Percentiles rank a stretch among this genome's conserved stretches.
Evolutionary conservation across 2,888 invertebrate species (phyloP).

Genomic region (Crepidodera aurea): DNA sequence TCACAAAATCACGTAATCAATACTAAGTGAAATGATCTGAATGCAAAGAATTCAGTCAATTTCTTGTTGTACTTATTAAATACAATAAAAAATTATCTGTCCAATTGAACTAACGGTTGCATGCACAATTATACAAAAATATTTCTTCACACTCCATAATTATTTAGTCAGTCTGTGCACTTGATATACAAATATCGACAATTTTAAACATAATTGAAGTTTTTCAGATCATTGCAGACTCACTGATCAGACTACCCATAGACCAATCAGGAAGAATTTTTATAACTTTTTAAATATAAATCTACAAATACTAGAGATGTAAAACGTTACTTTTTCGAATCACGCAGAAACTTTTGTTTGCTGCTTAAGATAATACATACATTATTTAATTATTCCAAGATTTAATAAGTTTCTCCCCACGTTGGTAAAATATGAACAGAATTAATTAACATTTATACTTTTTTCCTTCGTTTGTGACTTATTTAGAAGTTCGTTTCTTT

Average conservation of each 20-base stretch:
- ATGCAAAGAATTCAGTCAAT: conserved; percentile 39
- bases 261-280: neutral
- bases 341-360: no score
- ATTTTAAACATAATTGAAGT: neutral
- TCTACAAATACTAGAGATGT: no score
- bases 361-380: no score
- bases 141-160: conserved; percentile 13
- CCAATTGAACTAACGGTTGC: conserved; percentile 21
- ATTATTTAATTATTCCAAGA: no score
- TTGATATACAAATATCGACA: conserved; percentile 13
- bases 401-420: no score
- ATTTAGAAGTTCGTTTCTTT: no score
- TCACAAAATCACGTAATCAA: conserved; percentile 36
- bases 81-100: conserved; percentile 27
- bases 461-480: no score
- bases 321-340: no score
- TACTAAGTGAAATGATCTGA: conserved; percentile 34
- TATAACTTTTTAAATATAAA: no score
- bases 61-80: conserved; percentile 40
- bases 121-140: conserved; percentile 23
- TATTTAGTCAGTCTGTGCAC: conserved; percentile 23
- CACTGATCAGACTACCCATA: neutral
- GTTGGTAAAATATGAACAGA: no score
- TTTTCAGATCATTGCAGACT: neutral
- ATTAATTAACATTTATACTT: no score